Base-by-base conservation (phyloP, 2,888 invertebrate species). In the Syrphus vitripennis region DNA sequence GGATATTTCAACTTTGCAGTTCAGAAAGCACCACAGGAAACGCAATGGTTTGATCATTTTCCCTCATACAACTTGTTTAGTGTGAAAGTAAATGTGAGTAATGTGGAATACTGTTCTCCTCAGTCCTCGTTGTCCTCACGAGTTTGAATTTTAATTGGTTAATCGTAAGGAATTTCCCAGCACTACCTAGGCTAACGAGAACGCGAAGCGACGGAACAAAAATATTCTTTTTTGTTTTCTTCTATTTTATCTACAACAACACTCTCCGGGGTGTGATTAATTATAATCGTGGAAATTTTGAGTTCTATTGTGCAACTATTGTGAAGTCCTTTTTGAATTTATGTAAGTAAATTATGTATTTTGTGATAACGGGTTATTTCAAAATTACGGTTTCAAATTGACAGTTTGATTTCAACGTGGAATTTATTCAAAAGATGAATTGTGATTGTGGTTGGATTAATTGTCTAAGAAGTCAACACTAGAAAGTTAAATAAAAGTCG, bases 81-180 rank as follows among this genome's bases (percentile, higher is more conserved):
- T 14, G 24, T 10, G 2, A 1, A 37, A 65, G 34, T 61, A 42
- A 63, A 57, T 16, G 61, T 40, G 40, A 61, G 40, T 29, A 40
- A 31, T 61, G 12, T 42, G 71, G 59, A 69, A 63, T n/a, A n/a
- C n/a, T n/a, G n/a, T n/a, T n/a, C n/a, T n/a, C n/a, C n/a, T n/a
- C n/a, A n/a, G n/a, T n/a, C n/a, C n/a, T n/a, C n/a, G n/a, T 57
- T 78, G 71, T 72, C 48, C 57, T 79, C 67, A 65, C 76, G 67
- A 72, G 67, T 77, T 76, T 76, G 72, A 63, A 75, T 80, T 83
- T 84, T 76, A 84, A 81, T 84, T 76, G 67, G 76, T 80, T 67
- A 80, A 81, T 72, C 76, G 59, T 70, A 71, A 61, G 5, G 37
- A 69, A 67, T 69, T 72, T 61, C 59, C 55, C 9, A 59, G 48